phyloP scores from a whole-genome alignment of 2,888 invertebrate genomes.

The Pollenia griseotomentosa region DNA sequence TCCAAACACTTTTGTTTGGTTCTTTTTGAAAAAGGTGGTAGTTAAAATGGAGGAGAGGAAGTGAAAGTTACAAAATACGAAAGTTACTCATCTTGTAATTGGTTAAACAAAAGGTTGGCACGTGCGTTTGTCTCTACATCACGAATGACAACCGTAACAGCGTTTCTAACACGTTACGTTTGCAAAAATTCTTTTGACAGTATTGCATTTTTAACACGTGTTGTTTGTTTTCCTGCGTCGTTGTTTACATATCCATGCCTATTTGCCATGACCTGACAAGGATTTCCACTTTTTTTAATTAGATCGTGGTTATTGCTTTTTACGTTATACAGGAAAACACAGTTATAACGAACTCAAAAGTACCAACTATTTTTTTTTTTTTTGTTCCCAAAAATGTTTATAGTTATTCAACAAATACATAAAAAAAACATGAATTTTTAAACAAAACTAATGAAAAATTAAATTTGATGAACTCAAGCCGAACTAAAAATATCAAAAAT shows the following conservation, averaged over 20 bases:
- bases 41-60: not conserved
- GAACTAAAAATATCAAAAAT: too few relatives aligned
- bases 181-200: conserved; percentile 40
- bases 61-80: conserved; percentile 11
- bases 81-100: conserved; percentile 51
- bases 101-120: conserved; percentile 54
- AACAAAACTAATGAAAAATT: too few relatives aligned
- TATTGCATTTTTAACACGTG: conserved; percentile 69
- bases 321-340: not conserved
- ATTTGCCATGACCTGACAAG: conserved; percentile 56
- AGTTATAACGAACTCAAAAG: too few relatives aligned
- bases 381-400: too few relatives aligned
- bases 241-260: conserved; percentile 34
- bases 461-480: too few relatives aligned
- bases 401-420: too few relatives aligned
- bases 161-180: conserved; percentile 50
- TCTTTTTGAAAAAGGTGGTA: not conserved
- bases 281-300: conserved; percentile 63
- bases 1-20: not conserved
- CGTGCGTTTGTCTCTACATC: conserved; percentile 53
- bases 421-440: not conserved
- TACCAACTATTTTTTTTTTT: too few relatives aligned
- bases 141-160: conserved; percentile 60
- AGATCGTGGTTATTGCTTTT: conserved; percentile 55
- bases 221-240: conserved; percentile 45